Base-by-base conservation (phyloP, 2,797 vertebrate genomes). In the Pyrocephalus nanus region DNA sequence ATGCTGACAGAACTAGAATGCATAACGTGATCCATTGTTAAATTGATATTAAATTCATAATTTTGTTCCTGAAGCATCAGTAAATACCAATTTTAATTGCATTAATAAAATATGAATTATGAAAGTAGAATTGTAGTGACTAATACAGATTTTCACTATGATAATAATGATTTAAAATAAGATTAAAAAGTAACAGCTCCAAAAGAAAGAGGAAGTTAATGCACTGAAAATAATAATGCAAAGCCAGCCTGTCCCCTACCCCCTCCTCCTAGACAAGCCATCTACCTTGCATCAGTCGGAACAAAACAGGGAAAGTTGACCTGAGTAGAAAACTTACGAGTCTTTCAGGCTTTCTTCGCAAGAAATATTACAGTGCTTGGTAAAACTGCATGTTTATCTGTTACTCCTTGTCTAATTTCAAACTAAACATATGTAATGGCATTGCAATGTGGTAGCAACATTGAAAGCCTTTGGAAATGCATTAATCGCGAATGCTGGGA, bases 1-100 rank as follows among this genome's bases (percentile, higher is more conserved):
- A 88, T 64, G 77, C 90, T 96, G 94, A 90, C 88, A 90, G 51
- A 90, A 93, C 72, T 61, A 51, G n/a, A 91, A 92, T n/a, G 54
- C 77, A 21, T 88, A 64, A 27, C n/a, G 86, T 87, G 45, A 94
- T 89, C 67, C 38, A 57, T 86, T 90, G 80, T 79, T 93, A 93
- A 95, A 91, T 71, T 95, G 62, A 92, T 88, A 88, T 62, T 96
- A 93, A 93, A 91, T 89, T 82, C 30, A 48, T 86, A 40, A 80
- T 93, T 94, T 88, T 95, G 72, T 84, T 92, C 80, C 79, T 94
- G 90, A 96, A 92, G 47, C 93, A 77, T 66, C 5, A 19, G 75
- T 88, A 96, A 96, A 92, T 90, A 93, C 48, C 82, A 86, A 94
- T 91, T 92, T 96, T 91, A 96, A 95, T 91, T 95, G 60, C 45